Base-by-base conservation (phyloP, 2,888 invertebrate species). In the Creontiades dilutus region DNA sequence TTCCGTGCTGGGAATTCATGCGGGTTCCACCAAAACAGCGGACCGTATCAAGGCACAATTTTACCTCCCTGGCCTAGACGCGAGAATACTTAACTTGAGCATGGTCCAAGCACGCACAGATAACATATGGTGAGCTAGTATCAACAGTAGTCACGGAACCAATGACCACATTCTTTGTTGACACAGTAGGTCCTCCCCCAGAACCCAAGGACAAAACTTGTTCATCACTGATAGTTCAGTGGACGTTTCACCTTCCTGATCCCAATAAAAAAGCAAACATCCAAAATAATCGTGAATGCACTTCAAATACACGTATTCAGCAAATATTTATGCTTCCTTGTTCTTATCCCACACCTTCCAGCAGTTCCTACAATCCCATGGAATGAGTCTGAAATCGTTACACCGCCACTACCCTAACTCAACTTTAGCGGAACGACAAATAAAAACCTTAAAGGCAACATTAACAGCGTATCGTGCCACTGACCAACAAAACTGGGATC, bases 371-470 rank as follows among this genome's bases (percentile, higher is more conserved):
- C 46, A 1, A 5, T 9, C 37, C 9, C 61, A 68, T 19, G 86
- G 68, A 0, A 68, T 68, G 28, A 68, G 12, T 5, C 37, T 14
- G 13, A 27, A 13, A 11, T 12, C 14, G 46, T 19, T 46, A 0
- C 57, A 5, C 16, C 61, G 68, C 16, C 27, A 86, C n/a, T 86
- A 86, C 46, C 86, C 61, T 13, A 86, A 86, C 19, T 68, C 86
- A 4, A 86, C 68, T 23, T n/a, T 86, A 7, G 75, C 61, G 1
- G 86, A 68, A 86, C 9, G 86, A 5, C 61, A 68, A 68, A 86
- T 86, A 27, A 68, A 19, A 12, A 86, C 28, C 19, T 3, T 86
- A 12, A 86, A 86, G 23, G n/a, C 86, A 46, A 47, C 75, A 1
- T 14, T 86, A 14, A 86, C 68, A 13, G 57, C 86, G 0, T 86